These are phyloP conservation scores for Orcinus orca DNA, from an alignment of 2,113 vertebrate species.

Conservation along the genomic window DNA sequence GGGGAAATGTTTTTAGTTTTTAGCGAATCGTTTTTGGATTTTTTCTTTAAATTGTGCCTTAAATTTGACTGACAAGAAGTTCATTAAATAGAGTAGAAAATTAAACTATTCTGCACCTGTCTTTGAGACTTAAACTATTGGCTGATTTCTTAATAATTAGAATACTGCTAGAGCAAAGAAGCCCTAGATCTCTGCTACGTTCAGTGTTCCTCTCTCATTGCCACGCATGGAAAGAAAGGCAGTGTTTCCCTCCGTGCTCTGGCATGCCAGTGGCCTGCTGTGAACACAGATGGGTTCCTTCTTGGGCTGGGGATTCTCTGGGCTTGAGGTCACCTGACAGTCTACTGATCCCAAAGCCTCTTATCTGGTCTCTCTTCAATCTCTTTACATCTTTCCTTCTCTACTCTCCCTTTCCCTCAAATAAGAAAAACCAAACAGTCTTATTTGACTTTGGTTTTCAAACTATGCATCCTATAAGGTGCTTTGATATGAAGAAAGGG, in stretches of 20 bases:
- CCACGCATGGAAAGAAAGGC: not conserved
- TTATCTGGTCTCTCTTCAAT: not conserved
- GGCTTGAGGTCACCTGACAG: not conserved
- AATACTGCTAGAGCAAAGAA: not conserved
- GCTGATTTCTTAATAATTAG: not conserved
- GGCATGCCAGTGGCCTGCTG: not conserved
- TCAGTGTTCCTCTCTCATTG: not conserved
- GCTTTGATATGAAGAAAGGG: not conserved
- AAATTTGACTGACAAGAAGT: slow-evolving; percentile 11
- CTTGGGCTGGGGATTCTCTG: not conserved
- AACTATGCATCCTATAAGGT: not conserved
- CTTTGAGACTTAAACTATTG: not conserved
- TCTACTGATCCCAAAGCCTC: not conserved
- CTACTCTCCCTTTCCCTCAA: not conserved
- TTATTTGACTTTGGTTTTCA: slow-evolving; percentile 15
- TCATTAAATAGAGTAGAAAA: slow-evolving; percentile 18
- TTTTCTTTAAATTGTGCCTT: slow-evolving; percentile 19
- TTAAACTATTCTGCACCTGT: not conserved
- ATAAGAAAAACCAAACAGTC: not conserved
- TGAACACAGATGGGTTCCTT: not conserved
- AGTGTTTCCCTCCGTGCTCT: not conserved
- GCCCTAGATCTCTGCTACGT: not conserved
- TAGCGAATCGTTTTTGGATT: not conserved
- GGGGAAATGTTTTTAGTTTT: slow-evolving; percentile 62
- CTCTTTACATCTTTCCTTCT: not conserved